Evolutionary conservation across 1,140 invertebrate genomes (phyloP), one percentile per base, ranked within the genome.

Genomic region (Teleogryllus occipitalis): DNA sequence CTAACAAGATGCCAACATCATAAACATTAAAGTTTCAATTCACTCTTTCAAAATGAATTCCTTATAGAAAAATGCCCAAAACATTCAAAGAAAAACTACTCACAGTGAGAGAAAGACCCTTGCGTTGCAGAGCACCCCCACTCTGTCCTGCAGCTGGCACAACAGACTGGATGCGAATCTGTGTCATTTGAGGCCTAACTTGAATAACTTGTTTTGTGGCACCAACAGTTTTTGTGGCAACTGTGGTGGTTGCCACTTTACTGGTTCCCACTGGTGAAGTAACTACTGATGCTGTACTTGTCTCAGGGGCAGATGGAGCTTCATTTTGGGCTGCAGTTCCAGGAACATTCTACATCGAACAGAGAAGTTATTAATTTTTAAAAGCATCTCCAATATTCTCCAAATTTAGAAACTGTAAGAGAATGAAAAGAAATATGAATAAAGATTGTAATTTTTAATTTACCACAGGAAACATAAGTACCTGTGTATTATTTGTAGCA

Each of bases 101-200:
- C 86, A 96, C 94, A 85, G 95, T 96, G 54, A 96, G 89, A 47
- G 94, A 95, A 4, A 96, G 87, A 39, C 93, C 93, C 83, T 79
- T 79, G 12, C 74, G 65, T n/a, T 79, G 78, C 14, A 77, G 46
- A 21, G 65, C n/a, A 73, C 65, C 76, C 8, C 47, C 72, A 27
- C 46, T 79, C 39, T 47, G 49, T 7, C 65, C 77, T 15, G 80
- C 78, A 49, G 78, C 77, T 65, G 54, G 54, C 15, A 14, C 77
- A n/a, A 86, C 87, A 14, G 87, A 87, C 81, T 89, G 88, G 82
- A 90, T 88, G 81, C 88, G 86, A 81, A 90, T 89, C 83, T 90
- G 89, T 0, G 89, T 90, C 12, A 89, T 86, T 7, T 86, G 87
- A 81, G 88, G 88, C 80, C 85, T 85, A 14, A 82, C 75, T 54